Conservation (phyloP, 2,888 invertebrate genomes). For the Ectemnius cavifrons region DNA sequence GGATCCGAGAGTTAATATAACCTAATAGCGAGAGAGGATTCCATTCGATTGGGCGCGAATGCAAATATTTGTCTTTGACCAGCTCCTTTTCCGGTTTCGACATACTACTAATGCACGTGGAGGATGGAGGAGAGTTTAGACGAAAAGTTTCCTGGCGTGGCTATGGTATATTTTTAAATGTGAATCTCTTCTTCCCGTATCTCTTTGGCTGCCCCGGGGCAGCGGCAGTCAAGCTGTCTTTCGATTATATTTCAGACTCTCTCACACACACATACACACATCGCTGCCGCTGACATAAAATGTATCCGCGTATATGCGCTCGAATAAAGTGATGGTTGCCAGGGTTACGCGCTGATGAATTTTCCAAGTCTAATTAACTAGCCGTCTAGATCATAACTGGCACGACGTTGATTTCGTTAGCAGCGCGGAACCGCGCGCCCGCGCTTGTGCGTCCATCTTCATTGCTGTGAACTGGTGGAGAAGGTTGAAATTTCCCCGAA, state of each 20-base stretch:
- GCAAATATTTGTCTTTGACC: slow-evolving; percentile 44
- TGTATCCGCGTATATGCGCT: background rate
- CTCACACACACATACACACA: slow-evolving; percentile 28
- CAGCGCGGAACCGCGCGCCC: background rate
- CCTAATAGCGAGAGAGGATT: background rate
- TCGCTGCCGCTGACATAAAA: background rate
- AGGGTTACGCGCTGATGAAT: slow-evolving; percentile 23
- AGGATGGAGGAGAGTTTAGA: background rate
- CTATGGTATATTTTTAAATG: slow-evolving; percentile 59
- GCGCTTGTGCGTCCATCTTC: background rate
- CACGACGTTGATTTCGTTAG: slow-evolving; percentile 13
- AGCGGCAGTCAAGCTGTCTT: slow-evolving; percentile 10
- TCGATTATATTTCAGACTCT: slow-evolving; percentile 49
- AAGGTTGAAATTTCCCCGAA: background rate
- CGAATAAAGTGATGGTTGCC: background rate
- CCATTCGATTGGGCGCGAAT: slow-evolving; percentile 18
- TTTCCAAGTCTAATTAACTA: slow-evolving; percentile 27
- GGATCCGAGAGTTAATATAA: background rate
- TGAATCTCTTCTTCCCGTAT: slow-evolving; percentile 55
- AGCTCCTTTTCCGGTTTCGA: slow-evolving; percentile 48
- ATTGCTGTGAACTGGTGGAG: background rate
- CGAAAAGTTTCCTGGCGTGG: background rate
- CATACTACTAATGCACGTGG: slow-evolving; percentile 13
- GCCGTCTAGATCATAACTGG: slow-evolving; percentile 8
- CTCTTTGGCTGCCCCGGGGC: slow-evolving; percentile 13